Evolutionary conservation across 2,797 vertebrate species (phyloP).

Genomic region (Acomys russatus): DNA sequence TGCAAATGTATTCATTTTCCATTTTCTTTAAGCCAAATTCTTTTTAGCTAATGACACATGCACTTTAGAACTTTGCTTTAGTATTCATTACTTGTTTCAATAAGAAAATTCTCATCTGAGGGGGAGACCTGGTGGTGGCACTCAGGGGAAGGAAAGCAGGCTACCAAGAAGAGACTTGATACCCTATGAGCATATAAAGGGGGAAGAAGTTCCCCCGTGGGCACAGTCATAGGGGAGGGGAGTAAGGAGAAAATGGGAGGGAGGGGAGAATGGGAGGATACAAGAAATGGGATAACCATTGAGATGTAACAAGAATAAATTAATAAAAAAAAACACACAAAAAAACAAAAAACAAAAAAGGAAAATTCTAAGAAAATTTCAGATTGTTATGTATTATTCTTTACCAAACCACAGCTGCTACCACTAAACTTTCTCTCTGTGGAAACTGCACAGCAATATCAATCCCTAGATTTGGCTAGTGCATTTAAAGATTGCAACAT

Average conservation of each 20-base stretch:
- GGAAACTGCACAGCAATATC: neutral
- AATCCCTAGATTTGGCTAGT: neutral
- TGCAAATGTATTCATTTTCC: neutral
- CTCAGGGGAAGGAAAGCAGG: too few species aligned
- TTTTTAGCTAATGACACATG: conserved; percentile 16
- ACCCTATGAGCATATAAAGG: too few species aligned
- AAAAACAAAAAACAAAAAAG: too few species aligned
- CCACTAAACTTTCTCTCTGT: neutral
- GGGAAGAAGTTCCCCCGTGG: too few species aligned
- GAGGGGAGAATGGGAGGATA: too few species aligned
- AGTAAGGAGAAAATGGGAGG: too few species aligned
- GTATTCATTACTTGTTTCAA: neutral
- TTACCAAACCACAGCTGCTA: neutral
- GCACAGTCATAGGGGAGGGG: too few species aligned
- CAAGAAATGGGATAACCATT: too few species aligned
- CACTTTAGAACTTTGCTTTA: neutral
- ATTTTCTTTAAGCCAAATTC: neutral
- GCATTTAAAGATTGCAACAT: neutral
- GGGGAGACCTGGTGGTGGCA: too few species aligned
- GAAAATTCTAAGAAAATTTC: neutral
- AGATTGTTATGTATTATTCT: neutral
- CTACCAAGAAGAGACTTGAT: too few species aligned
- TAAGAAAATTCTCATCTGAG: neutral
- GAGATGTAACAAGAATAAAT: too few species aligned
- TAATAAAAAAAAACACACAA: too few species aligned